Evolutionary conservation across 2,113 vertebrate genomes (phyloP).

Genomic region (Chaetodon auriga): DNA sequence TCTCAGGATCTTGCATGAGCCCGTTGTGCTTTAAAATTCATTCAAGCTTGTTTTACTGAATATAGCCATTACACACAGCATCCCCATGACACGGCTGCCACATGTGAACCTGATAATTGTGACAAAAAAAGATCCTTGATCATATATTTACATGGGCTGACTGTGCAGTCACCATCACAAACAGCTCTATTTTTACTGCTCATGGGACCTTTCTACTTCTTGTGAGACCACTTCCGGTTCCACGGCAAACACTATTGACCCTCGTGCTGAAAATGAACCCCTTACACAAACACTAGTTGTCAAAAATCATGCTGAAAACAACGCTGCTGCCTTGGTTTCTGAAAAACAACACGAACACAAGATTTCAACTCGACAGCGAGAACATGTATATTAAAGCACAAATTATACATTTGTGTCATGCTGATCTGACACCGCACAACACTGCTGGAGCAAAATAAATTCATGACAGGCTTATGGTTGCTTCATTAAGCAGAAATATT

Average conservation of each 20-base stretch:
- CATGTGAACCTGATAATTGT: neutral
- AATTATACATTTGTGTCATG: neutral
- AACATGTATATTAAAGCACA: neutral
- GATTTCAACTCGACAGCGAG: neutral
- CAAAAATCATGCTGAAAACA: neutral
- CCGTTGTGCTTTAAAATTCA: neutral
- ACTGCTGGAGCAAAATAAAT: neutral
- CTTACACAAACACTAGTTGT: neutral
- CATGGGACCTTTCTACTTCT: constrained; percentile 1
- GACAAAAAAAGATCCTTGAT: neutral
- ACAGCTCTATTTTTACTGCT: neutral
- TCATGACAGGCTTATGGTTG: neutral
- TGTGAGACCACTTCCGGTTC: neutral
- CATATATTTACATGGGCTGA: neutral
- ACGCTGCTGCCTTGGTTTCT: neutral
- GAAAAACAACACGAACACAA: neutral
- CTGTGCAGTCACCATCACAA: neutral
- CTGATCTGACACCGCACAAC: constrained; percentile 9
- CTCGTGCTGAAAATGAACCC: neutral
- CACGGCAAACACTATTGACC: neutral
- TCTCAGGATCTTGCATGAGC: neutral
- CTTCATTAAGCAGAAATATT: constrained; percentile 22
- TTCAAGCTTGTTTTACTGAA: neutral
- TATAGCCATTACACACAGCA: neutral
- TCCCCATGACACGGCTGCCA: neutral